Evolutionary conservation across 2,888 invertebrate species (phyloP), one percentile per base, ranked within the genome.

Genomic region (Sturmia bella): DNA sequence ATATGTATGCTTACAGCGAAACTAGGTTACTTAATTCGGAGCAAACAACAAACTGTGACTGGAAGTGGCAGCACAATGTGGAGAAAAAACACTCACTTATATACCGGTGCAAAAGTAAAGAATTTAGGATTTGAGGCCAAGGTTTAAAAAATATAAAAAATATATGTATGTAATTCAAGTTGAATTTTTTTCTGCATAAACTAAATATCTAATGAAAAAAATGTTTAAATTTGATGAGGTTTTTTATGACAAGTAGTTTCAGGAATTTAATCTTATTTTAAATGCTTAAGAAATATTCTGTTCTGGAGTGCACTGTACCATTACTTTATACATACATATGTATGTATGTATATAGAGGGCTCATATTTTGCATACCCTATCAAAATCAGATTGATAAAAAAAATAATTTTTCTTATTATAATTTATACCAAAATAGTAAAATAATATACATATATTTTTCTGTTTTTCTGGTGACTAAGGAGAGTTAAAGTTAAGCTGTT

Each of bases 51-150:
- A 43, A 54, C 45, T 32, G 9, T 32, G 32, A 59, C n/a, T n/a
- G n/a, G 13, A 12, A 57, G 37, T 24, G 48, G 24, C 39, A 39
- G 15, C 21, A 39, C 13, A 43, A 24, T 32, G 66, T 48, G 64
- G 41, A 52, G 32, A 32, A 32, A 32, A 32, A 17, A 63, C 12
- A 54, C 32, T 59, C 39, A n/a, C 21, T 21, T 59, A 63, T 70
- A 70, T 77, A 43, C 70, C 77, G 77, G 70, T 66, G 68, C 72
- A 63, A 74, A 57, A 61, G 37, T 54, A 45, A 66, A 73, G 17
- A 70, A 78, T 70, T 82, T 78, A 78, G 74, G 70, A 82, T 70
- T 75, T 74, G 74, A 74, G 82, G 78, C 74, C 81, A 82, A 82
- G 81, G 81, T 82, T 82, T 69, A 48, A 41, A 48, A 56, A 39